Evolutionary conservation across 2,113 vertebrate species (phyloP).

Genomic region (Corythaeola cristata): DNA sequence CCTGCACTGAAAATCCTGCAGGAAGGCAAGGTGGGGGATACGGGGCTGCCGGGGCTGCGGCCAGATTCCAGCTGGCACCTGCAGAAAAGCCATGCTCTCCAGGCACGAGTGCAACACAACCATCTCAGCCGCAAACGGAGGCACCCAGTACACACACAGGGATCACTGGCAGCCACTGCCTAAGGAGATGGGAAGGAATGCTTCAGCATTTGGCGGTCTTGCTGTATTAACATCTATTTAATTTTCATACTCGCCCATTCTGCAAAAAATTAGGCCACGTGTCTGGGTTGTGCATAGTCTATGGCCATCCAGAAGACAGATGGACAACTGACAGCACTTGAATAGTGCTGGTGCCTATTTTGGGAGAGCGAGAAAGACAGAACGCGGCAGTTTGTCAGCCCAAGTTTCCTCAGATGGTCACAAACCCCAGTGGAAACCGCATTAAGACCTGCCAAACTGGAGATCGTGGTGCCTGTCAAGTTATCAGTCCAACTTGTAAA

Average conservation of each 20-base stretch:
- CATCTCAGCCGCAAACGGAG: fast-evolving
- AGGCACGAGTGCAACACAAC: fast-evolving
- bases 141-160: neutral
- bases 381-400: neutral
- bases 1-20: neutral
- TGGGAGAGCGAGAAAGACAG: neutral
- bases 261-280: neutral
- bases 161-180: neutral
- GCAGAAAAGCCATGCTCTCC: neutral
- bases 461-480: slow-evolving; percentile 60
- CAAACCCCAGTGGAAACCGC: slow-evolving; percentile 33
- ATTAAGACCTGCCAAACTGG: neutral
- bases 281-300: fast-evolving
- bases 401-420: neutral
- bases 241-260: neutral
- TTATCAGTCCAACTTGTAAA: slow-evolving; percentile 76
- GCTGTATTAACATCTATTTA: neutral
- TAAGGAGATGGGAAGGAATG: neutral
- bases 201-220: neutral
- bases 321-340: neutral
- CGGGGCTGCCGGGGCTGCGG: neutral
- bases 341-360: neutral
- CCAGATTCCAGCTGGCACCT: fast-evolving
- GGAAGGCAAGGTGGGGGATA: fast-evolving
- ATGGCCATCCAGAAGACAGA: neutral